phyloP scores from a whole-genome alignment of 2,113 vertebrate genomes.

The Pontoporia blainvillei region DNA sequence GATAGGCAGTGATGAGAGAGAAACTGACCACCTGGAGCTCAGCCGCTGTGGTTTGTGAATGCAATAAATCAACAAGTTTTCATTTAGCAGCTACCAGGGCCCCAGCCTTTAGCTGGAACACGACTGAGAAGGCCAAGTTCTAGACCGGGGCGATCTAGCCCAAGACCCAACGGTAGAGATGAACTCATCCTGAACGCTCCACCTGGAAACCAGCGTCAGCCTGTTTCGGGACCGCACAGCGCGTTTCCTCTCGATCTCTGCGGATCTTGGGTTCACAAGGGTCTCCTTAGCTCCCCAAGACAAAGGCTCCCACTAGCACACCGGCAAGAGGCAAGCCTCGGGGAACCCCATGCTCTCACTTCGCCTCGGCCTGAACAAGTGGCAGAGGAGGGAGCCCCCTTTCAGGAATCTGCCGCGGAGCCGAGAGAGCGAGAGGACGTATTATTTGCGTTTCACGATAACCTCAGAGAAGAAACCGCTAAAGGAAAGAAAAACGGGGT shows the following conservation, averaged over 20 bases:
- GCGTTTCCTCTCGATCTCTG: neutral
- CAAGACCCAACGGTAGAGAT: neutral
- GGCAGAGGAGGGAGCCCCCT: neutral
- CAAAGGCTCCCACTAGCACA: neutral
- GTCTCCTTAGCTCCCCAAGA: neutral
- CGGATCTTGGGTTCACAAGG: neutral
- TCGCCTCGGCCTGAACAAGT: neutral
- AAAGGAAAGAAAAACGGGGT: neutral
- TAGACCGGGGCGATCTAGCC: too few species aligned
- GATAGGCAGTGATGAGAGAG: neutral
- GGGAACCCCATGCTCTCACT: neutral
- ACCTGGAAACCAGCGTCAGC: neutral
- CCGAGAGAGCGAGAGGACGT: neutral
- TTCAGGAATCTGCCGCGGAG: neutral
- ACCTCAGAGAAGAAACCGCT: neutral
- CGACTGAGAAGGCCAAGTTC: neutral
- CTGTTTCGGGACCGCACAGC: neutral
- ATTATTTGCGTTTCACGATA: neutral
- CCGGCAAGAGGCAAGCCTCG: neutral
- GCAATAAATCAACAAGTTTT: conserved; percentile 37
- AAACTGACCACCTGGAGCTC: neutral
- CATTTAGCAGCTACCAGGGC: neutral
- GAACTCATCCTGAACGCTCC: neutral
- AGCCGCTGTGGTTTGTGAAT: neutral
- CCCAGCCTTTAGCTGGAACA: neutral